phyloP scores from a whole-genome alignment of 1,140 invertebrate genomes.

The Bombus haemorrhoidalis region DNA sequence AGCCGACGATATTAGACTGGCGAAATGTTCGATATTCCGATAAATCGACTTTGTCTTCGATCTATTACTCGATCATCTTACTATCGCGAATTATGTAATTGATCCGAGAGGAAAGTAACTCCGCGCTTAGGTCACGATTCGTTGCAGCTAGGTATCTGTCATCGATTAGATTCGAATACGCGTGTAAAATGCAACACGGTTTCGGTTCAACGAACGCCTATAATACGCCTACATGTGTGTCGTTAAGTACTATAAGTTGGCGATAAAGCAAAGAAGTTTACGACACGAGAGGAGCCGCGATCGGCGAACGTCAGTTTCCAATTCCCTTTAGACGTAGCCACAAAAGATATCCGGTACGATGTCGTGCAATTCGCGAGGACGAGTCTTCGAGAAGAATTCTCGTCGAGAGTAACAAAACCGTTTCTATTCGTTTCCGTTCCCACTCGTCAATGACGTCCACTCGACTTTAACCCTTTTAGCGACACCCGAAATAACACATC shows the following conservation, averaged over 20 bases:
- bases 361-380: no score
- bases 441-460: no score
- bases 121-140: constrained; percentile 6
- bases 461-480: background rate
- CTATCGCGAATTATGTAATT: constrained; percentile 47
- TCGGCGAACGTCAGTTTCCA: background rate
- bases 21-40: background rate
- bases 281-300: background rate
- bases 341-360: no score
- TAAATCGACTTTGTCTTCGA: background rate
- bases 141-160: constrained; percentile 24
- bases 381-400: no score
- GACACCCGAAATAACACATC: background rate
- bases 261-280: background rate
- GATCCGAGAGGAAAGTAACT: background rate
- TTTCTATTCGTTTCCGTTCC: background rate
- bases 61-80: background rate
- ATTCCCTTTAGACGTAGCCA: background rate
- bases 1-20: background rate
- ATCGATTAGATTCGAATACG: constrained; percentile 5
- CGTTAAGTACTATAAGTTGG: no score
- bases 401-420: no score
- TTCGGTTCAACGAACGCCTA: no score
- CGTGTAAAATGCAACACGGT: background rate
- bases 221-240: no score